These are phyloP conservation scores for Axea sp. DNA, from an alignment of 2,888 invertebrate genomes.

Conservation along the genomic window DNA sequence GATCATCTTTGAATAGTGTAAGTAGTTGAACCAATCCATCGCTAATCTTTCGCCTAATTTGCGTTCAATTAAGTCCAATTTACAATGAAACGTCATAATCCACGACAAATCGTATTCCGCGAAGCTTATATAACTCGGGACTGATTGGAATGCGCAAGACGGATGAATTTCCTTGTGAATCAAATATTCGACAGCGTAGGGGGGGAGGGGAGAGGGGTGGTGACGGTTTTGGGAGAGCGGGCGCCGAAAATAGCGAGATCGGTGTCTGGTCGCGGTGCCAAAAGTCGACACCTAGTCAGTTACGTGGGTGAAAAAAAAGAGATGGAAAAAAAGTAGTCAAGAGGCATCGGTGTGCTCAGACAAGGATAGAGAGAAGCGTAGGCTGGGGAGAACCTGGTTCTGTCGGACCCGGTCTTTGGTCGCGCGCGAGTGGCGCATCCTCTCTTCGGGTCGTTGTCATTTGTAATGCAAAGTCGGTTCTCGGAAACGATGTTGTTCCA, in stretches of 20 bases:
- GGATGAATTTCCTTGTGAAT: constrained; percentile 49
- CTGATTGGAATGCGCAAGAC: constrained; percentile 29
- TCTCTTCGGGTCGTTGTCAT: constrained; percentile 67
- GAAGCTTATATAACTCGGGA: constrained; percentile 26
- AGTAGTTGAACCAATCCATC: too few relatives aligned
- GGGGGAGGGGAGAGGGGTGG: constrained; percentile 12
- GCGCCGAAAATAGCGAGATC: constrained; percentile 65
- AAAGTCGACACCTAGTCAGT: constrained; percentile 55
- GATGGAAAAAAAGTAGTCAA: constrained; percentile 7
- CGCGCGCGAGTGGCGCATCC: constrained; percentile 60
- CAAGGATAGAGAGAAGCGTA: constrained; percentile 17
- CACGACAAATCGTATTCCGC: constrained; percentile 1
- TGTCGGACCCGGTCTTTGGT: constrained; percentile 50
- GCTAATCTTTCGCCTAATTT: too few relatives aligned
- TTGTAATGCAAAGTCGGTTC: constrained; percentile 74
- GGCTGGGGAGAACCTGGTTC: constrained; percentile 8
- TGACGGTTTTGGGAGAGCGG: constrained; percentile 8
- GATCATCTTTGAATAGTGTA: too few relatives aligned
- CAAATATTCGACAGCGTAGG: constrained; percentile 34
- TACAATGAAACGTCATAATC: too few relatives aligned
- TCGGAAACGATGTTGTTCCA: constrained; percentile 66
- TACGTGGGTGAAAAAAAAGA: constrained; percentile 63
- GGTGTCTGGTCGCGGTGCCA: constrained; percentile 60
- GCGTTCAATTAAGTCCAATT: too few relatives aligned
- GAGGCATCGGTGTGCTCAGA: constrained; percentile 26